Evolutionary conservation across 2,888 invertebrate genomes (phyloP), one percentile per base, ranked within the genome.

Genomic region (Therioaphis trifolii): DNA sequence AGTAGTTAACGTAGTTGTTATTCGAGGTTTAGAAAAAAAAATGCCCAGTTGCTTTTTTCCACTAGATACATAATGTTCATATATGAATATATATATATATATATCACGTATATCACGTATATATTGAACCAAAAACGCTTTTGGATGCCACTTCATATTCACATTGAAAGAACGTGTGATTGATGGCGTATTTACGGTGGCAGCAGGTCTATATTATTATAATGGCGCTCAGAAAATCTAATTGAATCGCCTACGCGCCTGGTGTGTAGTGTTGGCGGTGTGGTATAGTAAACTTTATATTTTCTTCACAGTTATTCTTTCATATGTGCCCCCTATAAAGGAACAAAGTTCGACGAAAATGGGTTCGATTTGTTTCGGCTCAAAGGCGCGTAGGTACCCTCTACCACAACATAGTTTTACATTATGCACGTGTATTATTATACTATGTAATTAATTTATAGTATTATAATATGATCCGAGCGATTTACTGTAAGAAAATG

Each of bases 41-140:
- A 49, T 72, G 46, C 15, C n/a, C 29, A n/a, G 27, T 29, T 27
- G 21, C 35, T 21, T 74, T 35, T 63, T 35, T 55, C 35, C 21
- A 55, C 40, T 29, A 7, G 35, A 35, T 35, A 35, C 35, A 35
- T 35, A 35, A 5, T 7, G 7, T 35, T 5, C 7, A 35, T 35
- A 35, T 35, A 35, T 35, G 7, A 5, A 35, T 35, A 35, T 35
- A 35, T 35, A 35, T 35, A 35, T 35, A 35, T 35, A 35, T 35
- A 35, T 35, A 35, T n/a, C n/a, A n/a, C 3, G 35, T 35, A 35
- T 35, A n/a, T n/a, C n/a, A 35, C 35, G 35, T 35, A 7, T 35
- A 74, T 46, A 12, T 68, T 52, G 12, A 78, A 68, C 68, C 24
- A n/a, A 78, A 78, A 78, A 78, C 78, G 52, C 35, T 78, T 77